Base-by-base conservation (phyloP, 1,140 invertebrate genomes). In the Dendroctonus ponderosae region DNA sequence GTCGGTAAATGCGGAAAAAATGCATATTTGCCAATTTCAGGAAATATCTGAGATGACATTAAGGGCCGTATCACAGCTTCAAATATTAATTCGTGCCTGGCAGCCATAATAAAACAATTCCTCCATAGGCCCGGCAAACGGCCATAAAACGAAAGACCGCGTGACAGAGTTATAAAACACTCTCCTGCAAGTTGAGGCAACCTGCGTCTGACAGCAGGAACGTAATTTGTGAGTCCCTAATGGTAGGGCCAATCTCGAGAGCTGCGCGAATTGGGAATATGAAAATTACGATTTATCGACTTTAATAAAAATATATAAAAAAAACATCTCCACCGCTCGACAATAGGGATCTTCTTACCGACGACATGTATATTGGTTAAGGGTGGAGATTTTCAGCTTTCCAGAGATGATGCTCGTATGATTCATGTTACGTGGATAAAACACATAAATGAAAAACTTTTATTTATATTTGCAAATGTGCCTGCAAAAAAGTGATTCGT, bases 181-280 rank as follows among this genome's bases (percentile, higher is more conserved):
- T 69, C 66, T 69, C 62, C 62, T 64, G 58, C 50, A 66, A 63
- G 66, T 68, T 66, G 64, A 58, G 48, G 66, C 70, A 71, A 71
- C 70, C 67, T 71, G 70, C 62, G 59, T 69, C 67, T 71, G 70
- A 71, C 70, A 67, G 70, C 53, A 50, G 66, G 50, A 69, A 67
- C 62, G 68, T 67, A 71, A 71, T 71, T 71, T 71, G 70, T 67
- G 67, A 71, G 54, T 71, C 70, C 70, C 68, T 69, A 71, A 71
- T 71, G 67, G 57, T 52, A 43, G 62, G 67, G 64, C 62, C 60
- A 67, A 65, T 67, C 62, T 68, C 61, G 51, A 65, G 70, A 71
- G 70, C 68, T 52, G 56, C 48, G 70, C 48, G 70, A 69, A 71
- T 71, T 69, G 70, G 70, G 70, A 71, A 71, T 71, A 71, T 71